A percentile compares a stretch with the other conserved stretches of the same genome.
Evolutionary conservation across 2,888 invertebrate genomes (phyloP).

Genomic region (Pterostichus madidus): DNA sequence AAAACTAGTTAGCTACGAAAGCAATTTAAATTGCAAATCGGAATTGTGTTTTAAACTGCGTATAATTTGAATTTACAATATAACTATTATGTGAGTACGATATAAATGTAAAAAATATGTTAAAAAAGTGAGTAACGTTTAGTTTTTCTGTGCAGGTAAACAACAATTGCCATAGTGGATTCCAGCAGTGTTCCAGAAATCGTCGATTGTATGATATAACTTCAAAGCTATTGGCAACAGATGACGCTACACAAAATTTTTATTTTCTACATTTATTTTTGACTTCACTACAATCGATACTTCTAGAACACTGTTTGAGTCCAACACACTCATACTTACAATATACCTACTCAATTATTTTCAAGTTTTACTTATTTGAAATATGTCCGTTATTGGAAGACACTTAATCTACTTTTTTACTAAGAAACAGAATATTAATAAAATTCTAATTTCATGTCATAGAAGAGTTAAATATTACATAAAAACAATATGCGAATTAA

Average conservation of each 20-base stretch:
- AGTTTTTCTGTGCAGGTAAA: conserved; percentile 44
- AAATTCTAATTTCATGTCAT: no score
- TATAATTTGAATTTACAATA: background rate
- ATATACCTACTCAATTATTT: no score
- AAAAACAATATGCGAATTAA: no score
- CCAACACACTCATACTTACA: no score
- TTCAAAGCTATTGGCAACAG: conserved; percentile 17
- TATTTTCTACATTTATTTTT: conserved; percentile 25
- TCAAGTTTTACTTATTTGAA: background rate
- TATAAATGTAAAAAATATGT: conserved; percentile 1
- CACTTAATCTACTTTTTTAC: no score
- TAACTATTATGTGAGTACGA: conserved; percentile 16
- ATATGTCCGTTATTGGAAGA: no score
- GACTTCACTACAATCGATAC: conserved; percentile 44
- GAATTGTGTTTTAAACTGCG: background rate
- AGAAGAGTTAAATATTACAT: no score
- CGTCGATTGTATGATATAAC: conserved; percentile 47
- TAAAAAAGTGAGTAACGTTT: background rate
- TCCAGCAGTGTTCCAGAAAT: conserved; percentile 44
- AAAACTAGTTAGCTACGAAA: no score
- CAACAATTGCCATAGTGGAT: conserved; percentile 11
- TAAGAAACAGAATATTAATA: no score
- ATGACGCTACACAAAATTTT: conserved; percentile 27
- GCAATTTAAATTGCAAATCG: no score
- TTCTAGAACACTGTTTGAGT: conserved; percentile 27